Percentiles rank a stretch among this genome's conserved stretches.
Evolutionary conservation across 1,140 invertebrate genomes (phyloP).

Genomic region (Hermatobates lingyangjiaoensis): DNA sequence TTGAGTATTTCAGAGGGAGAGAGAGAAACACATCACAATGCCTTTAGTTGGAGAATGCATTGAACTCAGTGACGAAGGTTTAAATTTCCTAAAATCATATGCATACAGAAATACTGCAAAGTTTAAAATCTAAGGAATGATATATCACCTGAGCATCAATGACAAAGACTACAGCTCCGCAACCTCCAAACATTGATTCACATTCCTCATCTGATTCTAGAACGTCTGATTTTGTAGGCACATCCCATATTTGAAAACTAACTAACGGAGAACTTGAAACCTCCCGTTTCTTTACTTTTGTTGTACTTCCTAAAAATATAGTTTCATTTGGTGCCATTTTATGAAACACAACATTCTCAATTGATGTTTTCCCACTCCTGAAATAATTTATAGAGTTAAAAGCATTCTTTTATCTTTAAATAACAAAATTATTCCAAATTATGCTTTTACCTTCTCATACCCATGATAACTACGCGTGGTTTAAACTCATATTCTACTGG

Average conservation of each 20-base stretch:
- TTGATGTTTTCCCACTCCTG: slow-evolving; percentile 99
- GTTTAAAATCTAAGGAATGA: no score
- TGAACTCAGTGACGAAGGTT: no score
- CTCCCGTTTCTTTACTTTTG: slow-evolving; percentile 96
- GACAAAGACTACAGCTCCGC: slow-evolving; percentile 93
- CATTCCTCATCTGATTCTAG: slow-evolving; percentile 92
- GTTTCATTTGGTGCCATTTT: slow-evolving; percentile 99
- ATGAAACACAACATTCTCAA: slow-evolving; percentile 99
- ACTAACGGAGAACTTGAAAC: slow-evolving; percentile 95
- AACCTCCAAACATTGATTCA: slow-evolving; percentile 84
- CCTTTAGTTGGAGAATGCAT: no score
- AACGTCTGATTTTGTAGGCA: slow-evolving; percentile 96
- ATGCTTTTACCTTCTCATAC: slow-evolving; percentile 53
- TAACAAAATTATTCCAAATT: not conserved
- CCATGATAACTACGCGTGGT: slow-evolving; percentile 89
- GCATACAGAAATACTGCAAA: no score
- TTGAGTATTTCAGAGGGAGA: no score
- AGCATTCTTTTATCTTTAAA: not conserved
- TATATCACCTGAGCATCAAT: slow-evolving; percentile 97
- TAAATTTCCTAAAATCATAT: no score
- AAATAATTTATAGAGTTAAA: not conserved
- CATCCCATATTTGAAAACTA: slow-evolving; percentile 99
- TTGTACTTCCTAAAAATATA: slow-evolving; percentile 94
- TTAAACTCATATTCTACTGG: slow-evolving; percentile 47
- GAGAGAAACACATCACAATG: no score